Base-by-base conservation (phyloP, 1,140 invertebrate genomes). In the Phthorimaea operculella region DNA sequence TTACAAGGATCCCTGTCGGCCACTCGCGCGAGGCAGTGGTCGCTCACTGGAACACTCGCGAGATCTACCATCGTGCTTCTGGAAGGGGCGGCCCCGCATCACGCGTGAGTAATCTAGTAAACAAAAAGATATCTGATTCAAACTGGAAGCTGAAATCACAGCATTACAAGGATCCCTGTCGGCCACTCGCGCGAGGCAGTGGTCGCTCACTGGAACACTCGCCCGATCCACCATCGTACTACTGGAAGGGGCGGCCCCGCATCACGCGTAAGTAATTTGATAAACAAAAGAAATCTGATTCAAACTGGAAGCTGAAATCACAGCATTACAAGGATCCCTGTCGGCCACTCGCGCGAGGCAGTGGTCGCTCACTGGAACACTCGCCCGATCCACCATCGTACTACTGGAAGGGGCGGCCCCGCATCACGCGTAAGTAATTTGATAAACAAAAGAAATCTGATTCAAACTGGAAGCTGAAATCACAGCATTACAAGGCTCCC, bases 201-300 rank as follows among this genome's bases (percentile, higher is more conserved):
- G 93, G 67, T 96, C 95, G 10, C 86, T 97, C 4, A 95, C 93
- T 9, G 96, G 96, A 1, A 96, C 97, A 78, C 90, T 98, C 42
- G 96, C 96, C 2, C 89, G 95, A 47, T 95, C 95, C 1, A 96
- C 94, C 91, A 96, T 99, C 57, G 94, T 96, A 33, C 82, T 99
- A 17, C 83, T 97, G 0, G 96, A 98, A 85, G 96, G 96, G 8
- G 90, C 92, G 10, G 91, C 94, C 7, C 95, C 95, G 0, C 94
- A 91, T 83, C 94, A 96, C 77, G 96, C 98, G 91, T 94, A 72
- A 87, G 88, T 87, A 45, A 45, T 10, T 14, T 45, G 8, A 14
- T 45, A 36, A 36, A 36, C n/a, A n/a, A n/a, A n/a, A n/a, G n/a
- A n/a, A n/a, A n/a, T n/a, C 71, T 96, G 96, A 0, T 86, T 98